phyloP scores from a whole-genome alignment of 92 coral and sea anemone species.

The Zoanthus sociatus region DNA sequence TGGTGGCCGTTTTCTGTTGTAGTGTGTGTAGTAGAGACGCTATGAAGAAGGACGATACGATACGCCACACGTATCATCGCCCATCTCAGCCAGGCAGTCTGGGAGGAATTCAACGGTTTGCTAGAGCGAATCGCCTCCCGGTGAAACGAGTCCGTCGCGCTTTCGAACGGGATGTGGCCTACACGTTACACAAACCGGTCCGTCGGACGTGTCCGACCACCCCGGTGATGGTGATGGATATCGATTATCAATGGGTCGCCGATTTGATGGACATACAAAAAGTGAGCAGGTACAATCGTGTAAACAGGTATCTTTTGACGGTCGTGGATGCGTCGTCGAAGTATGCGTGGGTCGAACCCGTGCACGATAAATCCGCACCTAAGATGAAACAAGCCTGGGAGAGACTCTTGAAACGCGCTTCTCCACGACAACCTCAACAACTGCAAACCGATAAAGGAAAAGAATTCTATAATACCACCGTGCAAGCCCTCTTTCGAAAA shows the following conservation, averaged over 20 bases:
- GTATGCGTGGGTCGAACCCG: slow-evolving; percentile 5
- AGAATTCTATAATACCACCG: not conserved
- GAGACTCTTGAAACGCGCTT: not conserved
- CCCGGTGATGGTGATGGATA: not conserved
- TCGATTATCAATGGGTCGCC: no score
- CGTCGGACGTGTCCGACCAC: not conserved
- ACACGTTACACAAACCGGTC: not conserved
- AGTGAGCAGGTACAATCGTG: not conserved
- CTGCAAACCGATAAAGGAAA: no score
- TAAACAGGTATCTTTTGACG: not conserved
- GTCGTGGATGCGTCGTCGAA: no score
- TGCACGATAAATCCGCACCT: not conserved
- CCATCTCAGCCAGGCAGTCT: not conserved
- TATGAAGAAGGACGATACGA: not conserved
- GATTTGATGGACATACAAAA: no score
- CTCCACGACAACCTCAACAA: not conserved
- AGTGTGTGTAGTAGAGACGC: no score
- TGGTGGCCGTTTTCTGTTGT: no score
- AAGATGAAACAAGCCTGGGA: slow-evolving; percentile 16
- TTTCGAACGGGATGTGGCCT: not conserved
- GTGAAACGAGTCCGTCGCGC: not conserved
- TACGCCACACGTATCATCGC: not conserved
- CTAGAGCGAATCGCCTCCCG: not conserved
- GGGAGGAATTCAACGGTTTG: not conserved
- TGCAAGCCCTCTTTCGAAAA: slow-evolving; percentile 5